Percentiles rank a stretch among this genome's conserved stretches.
Conservation (phyloP, 2,888 invertebrate species). For the Rhamnusium bicolor region DNA sequence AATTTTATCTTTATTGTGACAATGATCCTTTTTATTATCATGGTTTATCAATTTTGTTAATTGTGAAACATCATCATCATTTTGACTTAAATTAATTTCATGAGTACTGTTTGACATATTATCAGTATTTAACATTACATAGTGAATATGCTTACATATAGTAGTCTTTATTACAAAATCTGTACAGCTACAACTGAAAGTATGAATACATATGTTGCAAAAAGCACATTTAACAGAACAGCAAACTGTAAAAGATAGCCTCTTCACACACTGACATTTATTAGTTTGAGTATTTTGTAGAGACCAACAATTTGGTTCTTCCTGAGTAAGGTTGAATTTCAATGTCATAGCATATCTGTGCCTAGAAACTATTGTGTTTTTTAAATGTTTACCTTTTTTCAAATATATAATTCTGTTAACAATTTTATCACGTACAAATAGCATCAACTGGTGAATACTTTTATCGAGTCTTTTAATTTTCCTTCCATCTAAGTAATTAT, state of each 20-base stretch:
- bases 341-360: not conserved
- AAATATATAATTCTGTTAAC: not conserved
- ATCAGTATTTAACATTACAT: not conserved
- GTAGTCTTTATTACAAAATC: not conserved
- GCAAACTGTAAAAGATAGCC: not conserved
- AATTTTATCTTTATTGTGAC: too few species aligned
- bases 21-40: too few species aligned
- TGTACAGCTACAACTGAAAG: slow-evolving; percentile 1
- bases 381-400: not conserved
- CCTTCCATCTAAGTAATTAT: not conserved
- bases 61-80: too few species aligned
- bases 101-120: not conserved
- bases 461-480: not conserved
- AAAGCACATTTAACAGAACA: not conserved
- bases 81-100: not conserved
- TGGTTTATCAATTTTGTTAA: too few species aligned
- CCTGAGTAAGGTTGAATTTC: not conserved
- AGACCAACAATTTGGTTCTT: slow-evolving; percentile 1
- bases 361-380: not conserved
- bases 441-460: not conserved
- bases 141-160: not conserved
- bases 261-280: not conserved
- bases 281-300: not conserved
- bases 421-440: not conserved
- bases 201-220: not conserved